Evolutionary conservation across 2,797 vertebrate genomes (phyloP), one percentile per base, ranked within the genome.

Genomic region (Selene dorsalis): DNA sequence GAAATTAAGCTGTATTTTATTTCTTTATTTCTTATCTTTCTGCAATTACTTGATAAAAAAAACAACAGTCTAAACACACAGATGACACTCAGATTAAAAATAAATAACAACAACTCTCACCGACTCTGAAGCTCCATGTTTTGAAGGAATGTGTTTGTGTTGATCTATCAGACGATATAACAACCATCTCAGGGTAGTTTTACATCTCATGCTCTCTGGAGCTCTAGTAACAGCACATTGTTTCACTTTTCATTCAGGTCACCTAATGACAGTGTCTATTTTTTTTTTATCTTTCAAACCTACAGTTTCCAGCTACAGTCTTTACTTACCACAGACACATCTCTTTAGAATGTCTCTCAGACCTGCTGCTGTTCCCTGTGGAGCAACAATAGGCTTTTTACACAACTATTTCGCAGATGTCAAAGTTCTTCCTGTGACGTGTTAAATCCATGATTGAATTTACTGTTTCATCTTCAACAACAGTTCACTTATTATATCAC

Each of bases 401-500:
- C 47, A n/a, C 18, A 50, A 50, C 17, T 43, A 18, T 18, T 47
- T 47, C 17, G 8, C 45, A 20, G 17, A 20, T 18, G 43, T 18
- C 1, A 4, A 16, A 45, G 43, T 45, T 45, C 43, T 45, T 45
- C 43, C 17, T 45, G 43, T 45, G 43, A 17, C 6, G 17, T 48
- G 45, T 47, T 6, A 48, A 20, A 48, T 48, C 4, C 6, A 6
- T 48, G 45, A 69, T 18, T 59, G 22, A 35, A 69, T 18, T 59
- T 18, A 35, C 13, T 2, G 4, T 28, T 43, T 43, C 6, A 39
- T 30, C 26, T 57, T 63, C 11, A 71, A 13, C 6, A 14, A 10
- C 45, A 69, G 41, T 35, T 65, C 32, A 69, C 45, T 48, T 48
- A 20, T 56, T 78, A 18, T 35, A 11, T 32, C 48, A 32, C 67